Evolutionary conservation across 2,888 invertebrate species (phyloP), one percentile per base, ranked within the genome.

Genomic region (Noctua comes): DNA sequence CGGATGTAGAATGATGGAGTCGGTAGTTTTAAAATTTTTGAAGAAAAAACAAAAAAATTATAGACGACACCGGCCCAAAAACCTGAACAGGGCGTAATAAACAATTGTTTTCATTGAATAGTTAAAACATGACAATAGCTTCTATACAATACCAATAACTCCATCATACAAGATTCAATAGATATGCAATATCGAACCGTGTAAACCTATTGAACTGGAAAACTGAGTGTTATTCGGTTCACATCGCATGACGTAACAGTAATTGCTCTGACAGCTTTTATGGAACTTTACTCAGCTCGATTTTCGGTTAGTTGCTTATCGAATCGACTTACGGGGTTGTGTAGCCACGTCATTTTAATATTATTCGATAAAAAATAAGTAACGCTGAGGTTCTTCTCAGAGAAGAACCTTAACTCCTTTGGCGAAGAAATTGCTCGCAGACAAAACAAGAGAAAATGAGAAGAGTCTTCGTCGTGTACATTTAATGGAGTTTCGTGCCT

Each of bases 191-290:
- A 7, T 70, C 4, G 18, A 48, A n/a, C 7, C 24, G n/a, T 62
- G 4, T 62, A n/a, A 59, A 11, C n/a, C 31, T 62, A 11, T 16
- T 62, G 51, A 62, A 24, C 73, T 46, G 62, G 73, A 51, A 64
- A 72, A 54, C n/a, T 46, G 51, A 48, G 6, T 36, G 24, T 64
- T 51, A 54, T 73, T 78, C 62, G 36, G 43, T 54, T 80, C 27
- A 54, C 18, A 46, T 46, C 27, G 51, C 36, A 7, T 64, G 24
- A 36, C 51, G 18, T 43, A 11, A 18, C 43, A 73, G 31, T 36
- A 43, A 59, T 80, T 18, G 43, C 6, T 51, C 21, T 31, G 80
- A 62, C 51, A 71, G 43, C 43, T 64, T 36, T 46, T 18, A 27
- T 36, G n/a, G 51, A 64, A 64, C 1, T 31, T 43, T 10, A n/a